A percentile compares a stretch with the other conserved stretches of the same genome.
These are phyloP conservation scores for Takifugu flavidus DNA, from an alignment of 2,113 vertebrate species.

Conservation along the genomic window DNA sequence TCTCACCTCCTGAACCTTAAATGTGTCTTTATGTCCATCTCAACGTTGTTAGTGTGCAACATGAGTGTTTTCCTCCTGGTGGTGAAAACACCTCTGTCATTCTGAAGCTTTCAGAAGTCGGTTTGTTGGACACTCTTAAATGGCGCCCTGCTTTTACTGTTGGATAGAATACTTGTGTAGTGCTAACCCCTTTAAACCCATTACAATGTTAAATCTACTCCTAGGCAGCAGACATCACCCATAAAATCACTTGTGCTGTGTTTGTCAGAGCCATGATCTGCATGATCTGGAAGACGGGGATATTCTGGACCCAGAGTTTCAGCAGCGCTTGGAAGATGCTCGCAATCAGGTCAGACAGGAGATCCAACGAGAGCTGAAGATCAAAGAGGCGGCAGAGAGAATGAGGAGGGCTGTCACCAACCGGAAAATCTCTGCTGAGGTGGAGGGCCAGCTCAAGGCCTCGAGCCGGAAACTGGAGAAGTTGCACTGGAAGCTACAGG, in stretches of 20 bases:
- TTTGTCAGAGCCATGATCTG: constrained; percentile 51
- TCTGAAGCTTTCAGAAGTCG: too few relatives aligned
- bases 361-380: constrained; percentile 79
- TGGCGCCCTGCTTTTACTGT: too few relatives aligned
- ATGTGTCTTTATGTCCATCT: too few relatives aligned
- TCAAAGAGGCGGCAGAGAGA: constrained; percentile 77
- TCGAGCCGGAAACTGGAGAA: constrained; percentile 72
- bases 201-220: too few relatives aligned
- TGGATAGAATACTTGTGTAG: too few relatives aligned
- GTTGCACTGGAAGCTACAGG: constrained; percentile 75
- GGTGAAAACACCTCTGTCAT: too few relatives aligned
- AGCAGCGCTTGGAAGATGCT: constrained; percentile 73
- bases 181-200: too few relatives aligned
- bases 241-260: constrained; percentile 1
- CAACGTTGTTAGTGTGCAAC: too few relatives aligned
- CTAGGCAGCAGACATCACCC: too few relatives aligned
- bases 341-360: constrained; percentile 69
- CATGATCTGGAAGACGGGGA: constrained; percentile 62
- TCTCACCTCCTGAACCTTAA: too few relatives aligned
- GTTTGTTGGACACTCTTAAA: too few relatives aligned
- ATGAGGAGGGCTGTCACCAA: constrained; percentile 70
- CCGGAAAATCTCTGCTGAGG: constrained; percentile 69
- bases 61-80: too few relatives aligned
- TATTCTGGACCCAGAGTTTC: constrained; percentile 75
- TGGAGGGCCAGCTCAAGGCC: constrained; percentile 71